These are phyloP conservation scores for Xenentodon cancila DNA, from an alignment of 2,797 vertebrate genomes.

Conservation along the genomic window DNA sequence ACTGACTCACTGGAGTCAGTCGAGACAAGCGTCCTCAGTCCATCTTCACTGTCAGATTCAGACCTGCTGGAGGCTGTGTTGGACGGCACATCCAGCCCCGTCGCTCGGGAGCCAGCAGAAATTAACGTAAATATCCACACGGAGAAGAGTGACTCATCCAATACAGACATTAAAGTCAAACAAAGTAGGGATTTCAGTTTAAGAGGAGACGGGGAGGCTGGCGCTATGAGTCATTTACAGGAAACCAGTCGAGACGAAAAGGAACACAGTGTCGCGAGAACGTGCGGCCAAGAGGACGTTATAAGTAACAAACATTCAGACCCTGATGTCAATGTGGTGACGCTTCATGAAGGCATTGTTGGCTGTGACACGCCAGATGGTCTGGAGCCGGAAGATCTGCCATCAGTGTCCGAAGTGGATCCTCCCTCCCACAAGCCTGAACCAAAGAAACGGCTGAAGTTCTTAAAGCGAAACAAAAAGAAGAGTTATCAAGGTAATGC, in stretches of 20 bases:
- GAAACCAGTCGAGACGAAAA: conserved; percentile 11
- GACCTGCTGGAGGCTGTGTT: conserved; percentile 51
- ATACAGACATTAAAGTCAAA: conserved; percentile 19
- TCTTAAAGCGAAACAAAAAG: conserved; percentile 81
- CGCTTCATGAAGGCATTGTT: conserved; percentile 17
- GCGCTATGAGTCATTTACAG: conserved; percentile 36
- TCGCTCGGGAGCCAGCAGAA: conserved; percentile 20
- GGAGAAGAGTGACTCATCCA: conserved; percentile 11
- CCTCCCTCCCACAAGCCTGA: conserved; percentile 47
- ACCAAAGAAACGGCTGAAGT: conserved; percentile 68
- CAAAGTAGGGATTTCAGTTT: conserved; percentile 21
- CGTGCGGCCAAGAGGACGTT: conserved; percentile 15
- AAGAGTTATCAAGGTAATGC: conserved; percentile 82
- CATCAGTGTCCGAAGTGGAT: conserved; percentile 46
- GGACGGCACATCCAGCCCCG: conserved; percentile 39
- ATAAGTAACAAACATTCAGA: conserved; percentile 7
- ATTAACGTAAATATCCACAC: conserved; percentile 25
- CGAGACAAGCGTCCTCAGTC: conserved; percentile 55
- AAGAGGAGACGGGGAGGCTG: conserved; percentile 9
- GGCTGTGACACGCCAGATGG: conserved; percentile 67
- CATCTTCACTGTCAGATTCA: conserved; percentile 59
- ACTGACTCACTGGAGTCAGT: conserved; percentile 54
- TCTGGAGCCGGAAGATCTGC: conserved; percentile 40
- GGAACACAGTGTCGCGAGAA: conserved; percentile 6
- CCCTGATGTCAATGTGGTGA: conserved; percentile 26